These are phyloP conservation scores for Oryzias javanicus DNA, from an alignment of 2,113 vertebrate species.

Conservation along the genomic window DNA sequence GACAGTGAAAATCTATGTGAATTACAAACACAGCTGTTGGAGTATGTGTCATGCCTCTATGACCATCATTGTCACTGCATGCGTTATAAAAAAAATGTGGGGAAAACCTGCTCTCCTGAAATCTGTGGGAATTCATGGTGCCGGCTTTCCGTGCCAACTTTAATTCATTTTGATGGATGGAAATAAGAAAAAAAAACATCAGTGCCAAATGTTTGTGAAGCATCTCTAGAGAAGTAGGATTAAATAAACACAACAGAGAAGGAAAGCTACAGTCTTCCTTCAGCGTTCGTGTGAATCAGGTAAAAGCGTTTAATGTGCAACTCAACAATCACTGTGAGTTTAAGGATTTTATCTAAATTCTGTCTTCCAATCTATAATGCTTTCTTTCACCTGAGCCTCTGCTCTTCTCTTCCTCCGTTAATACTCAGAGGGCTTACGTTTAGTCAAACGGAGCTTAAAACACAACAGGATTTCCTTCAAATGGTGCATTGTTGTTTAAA, in stretches of 20 bases:
- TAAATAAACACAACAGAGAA: slow-evolving; percentile 61
- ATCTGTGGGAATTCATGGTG: slow-evolving; percentile 67
- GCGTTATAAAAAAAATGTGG: slow-evolving; percentile 29
- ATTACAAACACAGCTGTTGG: slow-evolving; percentile 71
- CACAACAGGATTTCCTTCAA: slow-evolving; percentile 8
- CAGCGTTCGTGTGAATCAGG: slow-evolving; percentile 50
- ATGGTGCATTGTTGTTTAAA: neutral
- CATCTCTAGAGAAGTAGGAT: slow-evolving; percentile 68
- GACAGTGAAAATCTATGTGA: slow-evolving; percentile 61
- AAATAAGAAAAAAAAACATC: slow-evolving; percentile 53
- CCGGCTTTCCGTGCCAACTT: slow-evolving; percentile 67
- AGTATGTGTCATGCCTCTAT: slow-evolving; percentile 59
- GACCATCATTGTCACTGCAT: slow-evolving; percentile 68
- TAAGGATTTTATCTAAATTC: slow-evolving; percentile 42
- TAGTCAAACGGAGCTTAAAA: slow-evolving; percentile 19
- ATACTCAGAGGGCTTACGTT: slow-evolving; percentile 22
- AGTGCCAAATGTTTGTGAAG: slow-evolving; percentile 69
- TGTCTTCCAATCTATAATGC: slow-evolving; percentile 48
- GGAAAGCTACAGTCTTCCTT: slow-evolving; percentile 50
- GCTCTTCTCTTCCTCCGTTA: slow-evolving; percentile 34
- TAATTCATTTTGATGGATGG: slow-evolving; percentile 78
- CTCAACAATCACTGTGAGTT: slow-evolving; percentile 40
- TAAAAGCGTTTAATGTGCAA: slow-evolving; percentile 52
- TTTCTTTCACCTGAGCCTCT: slow-evolving; percentile 37
- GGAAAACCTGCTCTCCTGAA: slow-evolving; percentile 47